These are phyloP conservation scores for Microctenopoma stevenorrisi DNA, from an alignment of 2,797 vertebrate genomes.

Conservation along the genomic window DNA sequence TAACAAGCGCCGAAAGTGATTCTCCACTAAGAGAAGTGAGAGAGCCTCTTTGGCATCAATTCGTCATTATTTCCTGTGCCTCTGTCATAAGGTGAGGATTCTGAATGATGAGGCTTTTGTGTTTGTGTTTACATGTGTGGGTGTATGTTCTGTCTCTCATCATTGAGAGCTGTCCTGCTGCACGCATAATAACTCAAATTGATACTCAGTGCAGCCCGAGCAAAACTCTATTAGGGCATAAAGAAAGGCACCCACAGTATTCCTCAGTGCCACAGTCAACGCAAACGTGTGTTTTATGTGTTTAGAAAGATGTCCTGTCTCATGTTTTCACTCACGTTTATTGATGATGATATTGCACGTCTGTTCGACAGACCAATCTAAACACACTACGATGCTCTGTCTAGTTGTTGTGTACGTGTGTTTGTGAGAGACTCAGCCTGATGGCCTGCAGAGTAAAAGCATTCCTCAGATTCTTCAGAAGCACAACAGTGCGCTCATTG, in stretches of 20 bases:
- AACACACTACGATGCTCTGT: constrained; percentile 48
- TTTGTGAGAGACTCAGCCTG: constrained; percentile 49
- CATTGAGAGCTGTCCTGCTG: constrained; percentile 34
- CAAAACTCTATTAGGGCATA: constrained; percentile 70
- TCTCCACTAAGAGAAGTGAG: constrained; percentile 39
- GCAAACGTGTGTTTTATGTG: constrained; percentile 21
- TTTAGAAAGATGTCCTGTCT: constrained; percentile 30
- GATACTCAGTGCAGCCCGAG: constrained; percentile 45
- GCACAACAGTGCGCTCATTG: constrained; percentile 57
- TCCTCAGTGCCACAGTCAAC: constrained; percentile 15
- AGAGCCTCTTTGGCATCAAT: constrained; percentile 50
- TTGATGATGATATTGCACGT: constrained; percentile 48
- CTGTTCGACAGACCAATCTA: constrained; percentile 64
- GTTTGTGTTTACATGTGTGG: constrained; percentile 44
- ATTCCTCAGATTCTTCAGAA: constrained; percentile 79
- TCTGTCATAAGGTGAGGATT: constrained; percentile 44
- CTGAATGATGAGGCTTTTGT: constrained; percentile 58
- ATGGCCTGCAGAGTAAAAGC: constrained; percentile 76
- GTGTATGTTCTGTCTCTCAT: constrained; percentile 58
- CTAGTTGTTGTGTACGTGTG: constrained; percentile 56
- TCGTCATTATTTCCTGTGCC: constrained; percentile 59
- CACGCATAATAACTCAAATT: constrained; percentile 64
- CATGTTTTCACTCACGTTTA: constrained; percentile 30
- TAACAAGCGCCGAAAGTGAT: constrained; percentile 35
- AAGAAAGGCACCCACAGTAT: constrained; percentile 33